Evolutionary conservation across 1,140 invertebrate genomes (phyloP), one percentile per base, ranked within the genome.

Genomic region (Drosophila punjabiensis): DNA sequence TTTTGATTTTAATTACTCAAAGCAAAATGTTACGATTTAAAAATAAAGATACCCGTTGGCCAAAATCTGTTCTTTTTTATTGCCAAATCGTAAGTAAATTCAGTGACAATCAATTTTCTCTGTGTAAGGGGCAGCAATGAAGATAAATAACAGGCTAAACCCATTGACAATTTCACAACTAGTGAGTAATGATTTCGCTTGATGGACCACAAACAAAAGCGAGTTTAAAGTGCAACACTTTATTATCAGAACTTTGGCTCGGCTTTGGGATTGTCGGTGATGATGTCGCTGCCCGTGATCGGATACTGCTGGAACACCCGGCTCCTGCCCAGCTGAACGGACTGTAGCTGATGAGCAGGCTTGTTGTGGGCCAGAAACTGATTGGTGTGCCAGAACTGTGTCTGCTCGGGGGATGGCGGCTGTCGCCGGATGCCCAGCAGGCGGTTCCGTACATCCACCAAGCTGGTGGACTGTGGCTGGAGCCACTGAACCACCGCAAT

Each of bases 281-380:
- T 45, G n/a, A 63, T 63, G 52, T 74, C 68, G 50, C 20, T 63
- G 35, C 61, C 62, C n/a, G 58, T 75, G 43, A 84, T 84, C 16
- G 91, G 91, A 76, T 90, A 92, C 55, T 92, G 91, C 47, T 92
- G 88, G 47, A 92, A 92, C 13, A 90, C 50, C n/a, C 91, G 76
- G 16, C 71, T 75, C 50, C 65, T 82, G 52, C 45, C 88, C 73
- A 92, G 53, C 14, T 79, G 78, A 2, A 92, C 80, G 28, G 76
- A 60, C 35, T 79, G 81, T 39, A 91, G 48, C 47, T 91, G 88
- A 16, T 82, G 65, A n/a, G 91, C 68, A n/a, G 79, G 80, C 33
- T 89, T 83, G 43, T 92, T 68, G 66, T 92, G 91, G 39, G 83
- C 89, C 20, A 92, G 56, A 35, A 91, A 92, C 41, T 90, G 86